Conservation (phyloP, 2,888 invertebrate species). For the Phortica magna region DNA sequence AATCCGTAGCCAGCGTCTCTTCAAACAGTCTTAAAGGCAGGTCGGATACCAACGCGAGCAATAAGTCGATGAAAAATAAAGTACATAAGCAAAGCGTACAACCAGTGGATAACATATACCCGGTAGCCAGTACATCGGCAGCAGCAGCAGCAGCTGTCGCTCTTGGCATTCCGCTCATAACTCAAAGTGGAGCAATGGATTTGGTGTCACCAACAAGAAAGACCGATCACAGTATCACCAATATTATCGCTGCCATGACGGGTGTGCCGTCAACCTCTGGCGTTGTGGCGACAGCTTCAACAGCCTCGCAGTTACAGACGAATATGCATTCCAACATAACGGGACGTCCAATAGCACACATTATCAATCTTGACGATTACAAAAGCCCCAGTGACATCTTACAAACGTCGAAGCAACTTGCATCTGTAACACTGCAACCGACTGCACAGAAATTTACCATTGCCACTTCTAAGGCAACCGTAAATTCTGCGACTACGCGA, state of each 20-base stretch:
- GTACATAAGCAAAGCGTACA: slow-evolving; percentile 51
- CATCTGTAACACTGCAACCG: slow-evolving; percentile 52
- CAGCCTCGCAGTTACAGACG: slow-evolving; percentile 12
- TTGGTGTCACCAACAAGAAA: slow-evolving; percentile 68
- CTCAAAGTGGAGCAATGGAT: slow-evolving; percentile 52
- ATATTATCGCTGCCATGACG: slow-evolving; percentile 58
- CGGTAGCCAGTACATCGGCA: slow-evolving; percentile 51
- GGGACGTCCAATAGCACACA: slow-evolving; percentile 56
- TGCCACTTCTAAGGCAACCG: slow-evolving; percentile 38
- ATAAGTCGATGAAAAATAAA: slow-evolving; percentile 36
- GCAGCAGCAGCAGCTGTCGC: slow-evolving; percentile 54
- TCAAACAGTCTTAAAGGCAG: slow-evolving; percentile 61
- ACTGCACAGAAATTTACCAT: slow-evolving; percentile 41
- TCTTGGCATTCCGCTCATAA: neutral
- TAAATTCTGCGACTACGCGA: slow-evolving; percentile 38
- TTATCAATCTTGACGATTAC: slow-evolving; percentile 76
- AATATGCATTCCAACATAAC: slow-evolving; percentile 59
- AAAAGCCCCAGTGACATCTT: slow-evolving; percentile 75
- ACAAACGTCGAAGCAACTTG: slow-evolving; percentile 74
- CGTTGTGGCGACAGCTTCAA: slow-evolving; percentile 31
- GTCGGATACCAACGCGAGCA: slow-evolving; percentile 29
- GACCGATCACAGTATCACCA: slow-evolving; percentile 75
- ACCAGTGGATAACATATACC: slow-evolving; percentile 36
- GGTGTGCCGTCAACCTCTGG: slow-evolving; percentile 44
- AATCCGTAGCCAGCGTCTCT: slow-evolving; percentile 71